Base-by-base conservation (phyloP, 1,140 invertebrate species). In the Papilio dardanus region DNA sequence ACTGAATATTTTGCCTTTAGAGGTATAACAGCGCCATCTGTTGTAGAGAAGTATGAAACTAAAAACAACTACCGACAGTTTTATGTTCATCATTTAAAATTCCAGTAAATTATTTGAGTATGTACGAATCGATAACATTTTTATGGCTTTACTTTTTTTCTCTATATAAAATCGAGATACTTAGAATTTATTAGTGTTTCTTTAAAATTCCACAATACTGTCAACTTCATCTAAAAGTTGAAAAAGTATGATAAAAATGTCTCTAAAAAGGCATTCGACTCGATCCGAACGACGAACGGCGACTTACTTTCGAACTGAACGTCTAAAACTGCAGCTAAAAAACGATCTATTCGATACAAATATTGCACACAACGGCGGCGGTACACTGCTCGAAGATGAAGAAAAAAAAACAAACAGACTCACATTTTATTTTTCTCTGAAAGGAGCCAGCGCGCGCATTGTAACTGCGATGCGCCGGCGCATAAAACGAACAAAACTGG, bases 361-460 rank as follows among this genome's bases (percentile, higher is more conserved):
- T 92, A 93, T 93, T 88, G 92, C 89, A 93, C 91, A 88, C 87
- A 86, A 80, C 80, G 89, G 79, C 86, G 77, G 85, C 78, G 81
- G 76, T 58, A 58, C 71, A 46, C 69, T 50, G 40, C 30, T 19
- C 10, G 67, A 19, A 40, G 37, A 40, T 40, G 67, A 69, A 19
- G 79, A 82, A 86, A 78, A 90, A 88, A 93, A 89, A 84, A 92
- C 83, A 90, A 87, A 80, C 46, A 58, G 74, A 68, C 78, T 83
- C 77, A 83, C 86, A 87, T 89, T 87, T 86, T 90, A 91, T 91
- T 92, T 93, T 90, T 90, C 89, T 89, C 80, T 87, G 86, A 84
- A 92, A 89, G 82, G 77, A 83, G 84, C 75, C 77, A 78, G 85
- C 83, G 84, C 84, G 83, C 85, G 88, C 89, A 88, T 91, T 89